Conservation (phyloP, 1,140 invertebrate genomes). For the Epicauta chinensis region DNA sequence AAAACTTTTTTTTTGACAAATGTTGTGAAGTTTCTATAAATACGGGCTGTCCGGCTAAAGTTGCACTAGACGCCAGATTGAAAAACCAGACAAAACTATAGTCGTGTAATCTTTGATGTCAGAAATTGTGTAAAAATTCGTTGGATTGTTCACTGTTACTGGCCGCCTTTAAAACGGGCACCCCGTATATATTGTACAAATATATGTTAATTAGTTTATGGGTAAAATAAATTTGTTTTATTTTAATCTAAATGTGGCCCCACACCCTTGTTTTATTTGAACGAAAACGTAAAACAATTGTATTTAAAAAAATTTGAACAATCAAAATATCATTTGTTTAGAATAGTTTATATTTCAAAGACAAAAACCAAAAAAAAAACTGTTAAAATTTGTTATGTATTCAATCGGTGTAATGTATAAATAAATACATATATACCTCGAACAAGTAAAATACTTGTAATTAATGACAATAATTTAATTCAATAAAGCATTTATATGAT, state of each 20-base stretch:
- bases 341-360: slow-evolving; percentile 6
- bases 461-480: slow-evolving; percentile 17
- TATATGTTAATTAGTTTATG: not conserved
- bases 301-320: slow-evolving; percentile 13
- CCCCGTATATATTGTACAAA: not conserved
- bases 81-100: too few species aligned
- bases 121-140: too few species aligned
- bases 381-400: slow-evolving; percentile 18
- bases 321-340: slow-evolving; percentile 18
- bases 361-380: slow-evolving; percentile 8
- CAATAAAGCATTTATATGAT: slow-evolving; percentile 17
- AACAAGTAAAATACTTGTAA: slow-evolving; percentile 13
- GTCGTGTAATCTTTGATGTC: too few species aligned
- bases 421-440: slow-evolving; percentile 18
- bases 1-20: not conserved
- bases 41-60: too few species aligned
- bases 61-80: too few species aligned
- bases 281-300: not conserved
- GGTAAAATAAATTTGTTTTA: not conserved
- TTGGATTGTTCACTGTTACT: too few species aligned
- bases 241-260: not conserved
- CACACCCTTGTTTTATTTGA: not conserved
- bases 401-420: slow-evolving; percentile 18
- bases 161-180: too few species aligned
- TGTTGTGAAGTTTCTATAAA: not conserved